Evolutionary conservation across 2,888 invertebrate genomes (phyloP).

Genomic region (Escarpia spicata): DNA sequence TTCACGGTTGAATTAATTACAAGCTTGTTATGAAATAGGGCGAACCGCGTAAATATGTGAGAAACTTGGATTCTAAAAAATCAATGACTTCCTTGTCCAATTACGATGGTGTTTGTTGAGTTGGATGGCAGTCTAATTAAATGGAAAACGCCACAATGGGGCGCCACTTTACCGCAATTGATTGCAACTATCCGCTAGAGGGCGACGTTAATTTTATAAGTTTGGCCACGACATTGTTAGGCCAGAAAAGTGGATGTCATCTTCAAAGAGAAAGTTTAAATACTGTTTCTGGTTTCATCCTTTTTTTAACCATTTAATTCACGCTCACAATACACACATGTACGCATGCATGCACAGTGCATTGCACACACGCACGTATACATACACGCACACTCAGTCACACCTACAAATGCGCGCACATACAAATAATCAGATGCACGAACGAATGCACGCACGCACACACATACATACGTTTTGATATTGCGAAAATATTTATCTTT

Average conservation of each 20-base stretch:
- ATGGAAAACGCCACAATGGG: not conserved
- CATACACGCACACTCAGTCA: slow-evolving; percentile 23
- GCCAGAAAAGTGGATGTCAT: not conserved
- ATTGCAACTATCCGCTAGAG: not conserved
- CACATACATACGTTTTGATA: not conserved
- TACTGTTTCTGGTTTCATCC: not conserved
- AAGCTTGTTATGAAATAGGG: too few species aligned
- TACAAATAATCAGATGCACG: not conserved
- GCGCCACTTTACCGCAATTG: not conserved
- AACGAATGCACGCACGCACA: not conserved
- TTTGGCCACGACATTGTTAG: not conserved
- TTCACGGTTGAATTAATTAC: too few species aligned
- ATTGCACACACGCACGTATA: slow-evolving; percentile 18
- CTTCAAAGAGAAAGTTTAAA: not conserved
- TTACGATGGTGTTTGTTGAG: too few species aligned
- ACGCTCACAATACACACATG: not conserved
- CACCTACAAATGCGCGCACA: not conserved
- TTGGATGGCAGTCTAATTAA: too few species aligned
- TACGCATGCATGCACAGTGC: slow-evolving; percentile 17
- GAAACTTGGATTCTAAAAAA: too few species aligned
- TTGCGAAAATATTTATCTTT: too few species aligned
- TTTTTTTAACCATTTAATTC: too few species aligned
- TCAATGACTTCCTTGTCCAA: not conserved
- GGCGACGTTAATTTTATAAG: not conserved
- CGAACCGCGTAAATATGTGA: too few species aligned